A percentile compares a stretch with the other conserved stretches of the same genome.
phyloP scores from a whole-genome alignment of 2,888 invertebrate genomes.

The Operophtera brumata region DNA sequence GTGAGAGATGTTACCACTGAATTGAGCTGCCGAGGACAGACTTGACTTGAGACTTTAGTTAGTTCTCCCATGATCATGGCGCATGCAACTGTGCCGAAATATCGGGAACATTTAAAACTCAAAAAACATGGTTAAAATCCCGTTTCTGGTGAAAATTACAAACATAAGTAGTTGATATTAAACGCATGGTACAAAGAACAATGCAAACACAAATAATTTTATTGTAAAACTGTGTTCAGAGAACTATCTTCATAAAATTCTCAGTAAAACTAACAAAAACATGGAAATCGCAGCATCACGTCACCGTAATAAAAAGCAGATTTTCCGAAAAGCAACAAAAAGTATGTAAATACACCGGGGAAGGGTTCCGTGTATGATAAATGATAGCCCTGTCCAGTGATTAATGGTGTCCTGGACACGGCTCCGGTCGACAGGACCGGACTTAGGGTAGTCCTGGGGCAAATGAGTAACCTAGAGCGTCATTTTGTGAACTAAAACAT shows the following conservation, averaged over 20 bases:
- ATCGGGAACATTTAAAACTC: too few species aligned
- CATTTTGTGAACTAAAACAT: too few species aligned
- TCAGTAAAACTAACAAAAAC: neutral
- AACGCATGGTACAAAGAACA: neutral
- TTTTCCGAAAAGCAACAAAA: conserved; percentile 39
- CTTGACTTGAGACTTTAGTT: too few species aligned
- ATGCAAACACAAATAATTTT: neutral
- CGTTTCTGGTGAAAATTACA: too few species aligned
- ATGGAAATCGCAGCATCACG: conserved; percentile 40
- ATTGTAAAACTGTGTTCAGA: neutral
- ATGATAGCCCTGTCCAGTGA: conserved; percentile 40
- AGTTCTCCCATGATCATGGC: too few species aligned
- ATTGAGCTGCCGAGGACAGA: too few species aligned
- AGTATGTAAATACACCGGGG: conserved; percentile 52
- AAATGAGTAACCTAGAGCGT: too few species aligned
- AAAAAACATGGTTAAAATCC: too few species aligned
- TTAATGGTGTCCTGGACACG: conserved; percentile 39
- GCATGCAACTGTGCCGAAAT: too few species aligned
- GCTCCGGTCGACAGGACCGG: conserved; percentile 17
- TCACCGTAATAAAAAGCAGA: conserved; percentile 44
- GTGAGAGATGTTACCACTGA: too few species aligned
- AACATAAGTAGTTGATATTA: too few species aligned
- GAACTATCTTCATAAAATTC: neutral
- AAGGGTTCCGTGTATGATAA: conserved; percentile 48
- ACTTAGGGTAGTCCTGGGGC: neutral